Evolutionary conservation across 2,888 invertebrate genomes (phyloP).

Genomic region (Ariolimax columbianus): DNA sequence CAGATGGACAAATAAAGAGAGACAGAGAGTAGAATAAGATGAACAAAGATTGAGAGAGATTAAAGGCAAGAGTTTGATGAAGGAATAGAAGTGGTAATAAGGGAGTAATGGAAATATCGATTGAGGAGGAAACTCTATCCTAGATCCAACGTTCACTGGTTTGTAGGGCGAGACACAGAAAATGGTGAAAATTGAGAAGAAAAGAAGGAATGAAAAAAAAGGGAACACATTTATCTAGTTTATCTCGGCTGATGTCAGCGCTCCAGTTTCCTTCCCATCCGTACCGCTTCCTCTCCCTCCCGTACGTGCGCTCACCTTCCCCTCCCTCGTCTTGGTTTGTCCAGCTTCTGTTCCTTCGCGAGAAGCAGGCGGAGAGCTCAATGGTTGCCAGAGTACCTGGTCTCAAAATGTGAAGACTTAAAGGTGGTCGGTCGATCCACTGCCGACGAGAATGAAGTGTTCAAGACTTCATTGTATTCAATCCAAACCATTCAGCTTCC

Average conservation of each 20-base stretch:
- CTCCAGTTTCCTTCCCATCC: conserved; percentile 8
- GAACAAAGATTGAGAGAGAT: conserved; percentile 14
- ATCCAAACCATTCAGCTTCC: too few species aligned
- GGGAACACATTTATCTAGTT: conserved; percentile 36
- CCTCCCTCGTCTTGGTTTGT: background rate
- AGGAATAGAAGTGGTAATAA: background rate
- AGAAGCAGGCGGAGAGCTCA: too few species aligned
- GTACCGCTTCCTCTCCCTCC: background rate
- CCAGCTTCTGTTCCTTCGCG: background rate
- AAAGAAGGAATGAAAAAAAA: background rate
- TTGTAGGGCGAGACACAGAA: background rate
- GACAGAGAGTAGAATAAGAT: conserved; percentile 12
- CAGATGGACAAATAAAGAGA: background rate
- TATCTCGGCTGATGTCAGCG: conserved; percentile 42
- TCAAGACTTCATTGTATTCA: too few species aligned
- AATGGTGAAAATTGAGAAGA: conserved; percentile 5
- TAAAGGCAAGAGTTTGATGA: conserved; percentile 14
- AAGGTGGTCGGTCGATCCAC: too few species aligned
- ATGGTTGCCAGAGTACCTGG: too few species aligned
- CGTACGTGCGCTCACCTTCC: too few species aligned
- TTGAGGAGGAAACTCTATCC: background rate
- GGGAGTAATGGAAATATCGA: conserved; percentile 17
- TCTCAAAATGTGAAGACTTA: too few species aligned
- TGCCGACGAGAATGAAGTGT: too few species aligned
- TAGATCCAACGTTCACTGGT: background rate